These are phyloP conservation scores for Mirza zaza DNA, from an alignment of 2,113 vertebrate genomes.

Conservation along the genomic window DNA sequence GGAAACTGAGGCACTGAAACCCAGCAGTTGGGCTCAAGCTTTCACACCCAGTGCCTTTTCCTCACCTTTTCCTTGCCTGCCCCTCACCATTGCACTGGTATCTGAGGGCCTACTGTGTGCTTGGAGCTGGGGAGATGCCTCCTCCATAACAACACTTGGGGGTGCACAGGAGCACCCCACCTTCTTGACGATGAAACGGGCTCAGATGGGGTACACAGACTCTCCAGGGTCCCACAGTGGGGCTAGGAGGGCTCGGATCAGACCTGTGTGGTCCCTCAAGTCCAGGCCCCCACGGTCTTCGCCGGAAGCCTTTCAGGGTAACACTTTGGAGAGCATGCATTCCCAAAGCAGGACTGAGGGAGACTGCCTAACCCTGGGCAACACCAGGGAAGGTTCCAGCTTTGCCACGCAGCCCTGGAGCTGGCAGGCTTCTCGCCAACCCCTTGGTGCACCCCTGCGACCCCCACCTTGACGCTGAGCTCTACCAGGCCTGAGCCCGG, in stretches of 20 bases:
- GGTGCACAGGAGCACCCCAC: neutral
- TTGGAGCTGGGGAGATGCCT: neutral
- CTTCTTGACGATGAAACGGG: neutral
- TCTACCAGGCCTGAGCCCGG: neutral
- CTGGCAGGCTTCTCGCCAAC: neutral
- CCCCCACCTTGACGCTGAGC: fast-evolving
- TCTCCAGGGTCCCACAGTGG: neutral
- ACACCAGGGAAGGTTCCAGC: neutral
- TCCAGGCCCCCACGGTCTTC: fast-evolving
- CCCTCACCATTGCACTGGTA: neutral
- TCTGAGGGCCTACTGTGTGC: neutral
- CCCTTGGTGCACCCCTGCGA: neutral
- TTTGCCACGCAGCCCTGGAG: neutral
- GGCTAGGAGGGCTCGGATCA: neutral
- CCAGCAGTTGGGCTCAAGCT: neutral
- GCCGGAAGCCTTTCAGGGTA: neutral
- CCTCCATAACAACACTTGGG: neutral
- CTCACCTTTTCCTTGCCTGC: fast-evolving
- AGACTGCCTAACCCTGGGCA: neutral
- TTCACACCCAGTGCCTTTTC: neutral
- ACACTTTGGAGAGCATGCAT: no score
- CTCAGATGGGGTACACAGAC: neutral
- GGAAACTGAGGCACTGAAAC: neutral
- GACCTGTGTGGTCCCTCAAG: neutral
- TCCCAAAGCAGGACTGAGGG: neutral